Conservation (phyloP, 2,888 invertebrate species). For the Asteroscopus sphinx region DNA sequence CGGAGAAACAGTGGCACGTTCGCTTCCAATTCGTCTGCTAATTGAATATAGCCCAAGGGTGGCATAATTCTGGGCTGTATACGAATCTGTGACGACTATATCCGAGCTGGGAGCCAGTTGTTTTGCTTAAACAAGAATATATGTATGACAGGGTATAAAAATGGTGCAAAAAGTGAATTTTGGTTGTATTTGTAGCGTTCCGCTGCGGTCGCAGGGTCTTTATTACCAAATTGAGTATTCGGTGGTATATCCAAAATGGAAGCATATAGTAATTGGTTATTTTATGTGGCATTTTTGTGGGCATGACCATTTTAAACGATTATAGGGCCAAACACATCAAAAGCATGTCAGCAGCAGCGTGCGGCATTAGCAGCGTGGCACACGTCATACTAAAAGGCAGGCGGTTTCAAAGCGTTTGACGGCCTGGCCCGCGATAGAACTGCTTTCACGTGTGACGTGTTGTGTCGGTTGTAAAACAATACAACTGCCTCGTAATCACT, state of each 20-base stretch:
- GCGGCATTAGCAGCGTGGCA: too few relatives aligned
- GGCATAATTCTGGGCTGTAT: conserved; percentile 67
- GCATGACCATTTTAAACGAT: neutral
- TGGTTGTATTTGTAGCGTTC: conserved; percentile 32
- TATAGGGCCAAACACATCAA: too few relatives aligned
- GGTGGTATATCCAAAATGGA: conserved; percentile 16
- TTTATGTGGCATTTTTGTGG: neutral
- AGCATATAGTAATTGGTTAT: too few relatives aligned
- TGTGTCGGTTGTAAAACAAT: too few relatives aligned
- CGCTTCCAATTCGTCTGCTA: conserved; percentile 60
- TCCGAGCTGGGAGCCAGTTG: conserved; percentile 70
- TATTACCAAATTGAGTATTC: conserved; percentile 29
- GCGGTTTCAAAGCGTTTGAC: too few relatives aligned
- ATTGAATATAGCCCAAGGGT: conserved; percentile 74
- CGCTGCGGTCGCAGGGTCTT: conserved; percentile 18
- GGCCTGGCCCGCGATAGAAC: too few relatives aligned
- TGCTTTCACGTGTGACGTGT: too few relatives aligned
- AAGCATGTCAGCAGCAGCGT: too few relatives aligned
- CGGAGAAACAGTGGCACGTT: conserved; percentile 49
- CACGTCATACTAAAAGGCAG: too few relatives aligned
- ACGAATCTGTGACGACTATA: conserved; percentile 66
- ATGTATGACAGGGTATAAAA: conserved; percentile 66
- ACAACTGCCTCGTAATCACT: too few relatives aligned
- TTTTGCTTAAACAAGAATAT: conserved; percentile 76
- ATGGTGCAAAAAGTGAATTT: conserved; percentile 53